These are phyloP conservation scores for Glossosoma conforme DNA, from an alignment of 1,140 invertebrate species.

Conservation along the genomic window DNA sequence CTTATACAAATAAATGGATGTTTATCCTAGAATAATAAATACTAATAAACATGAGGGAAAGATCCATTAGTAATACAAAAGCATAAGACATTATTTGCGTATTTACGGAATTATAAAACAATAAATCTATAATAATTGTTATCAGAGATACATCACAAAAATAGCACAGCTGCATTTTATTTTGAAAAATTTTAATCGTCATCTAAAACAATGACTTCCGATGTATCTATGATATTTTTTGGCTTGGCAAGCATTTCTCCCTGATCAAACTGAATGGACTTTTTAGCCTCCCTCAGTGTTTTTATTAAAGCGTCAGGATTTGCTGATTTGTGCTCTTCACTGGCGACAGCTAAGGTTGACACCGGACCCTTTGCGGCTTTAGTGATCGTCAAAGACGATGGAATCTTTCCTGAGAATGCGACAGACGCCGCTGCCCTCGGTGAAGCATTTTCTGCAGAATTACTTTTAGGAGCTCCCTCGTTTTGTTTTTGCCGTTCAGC, in stretches of 20 bases:
- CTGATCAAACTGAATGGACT: slow-evolving; percentile 35
- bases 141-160: too few relatives aligned
- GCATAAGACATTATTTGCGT: too few relatives aligned
- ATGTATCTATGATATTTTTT: slow-evolving; percentile 38
- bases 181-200: slow-evolving; percentile 36
- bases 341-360: background rate
- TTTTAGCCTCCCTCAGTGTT: slow-evolving; percentile 38
- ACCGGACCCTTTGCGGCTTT: slow-evolving; percentile 18
- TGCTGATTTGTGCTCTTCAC: slow-evolving; percentile 29
- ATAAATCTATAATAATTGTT: background rate
- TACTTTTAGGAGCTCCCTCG: slow-evolving; percentile 32
- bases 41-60: too few relatives aligned
- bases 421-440: slow-evolving; percentile 30
- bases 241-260: slow-evolving; percentile 33
- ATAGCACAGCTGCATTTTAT: background rate
- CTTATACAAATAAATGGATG: too few relatives aligned
- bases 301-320: slow-evolving; percentile 30
- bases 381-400: slow-evolving; percentile 46
- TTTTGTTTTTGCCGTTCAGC: slow-evolving; percentile 54
- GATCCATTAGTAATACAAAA: too few relatives aligned
- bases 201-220: slow-evolving; percentile 47
- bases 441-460: background rate
- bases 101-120: too few relatives aligned
- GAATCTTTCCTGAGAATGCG: slow-evolving; percentile 43
- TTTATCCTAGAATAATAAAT: too few relatives aligned